Conservation (phyloP, 2,113 vertebrate genomes). For the Pygoscelis adeliae region DNA sequence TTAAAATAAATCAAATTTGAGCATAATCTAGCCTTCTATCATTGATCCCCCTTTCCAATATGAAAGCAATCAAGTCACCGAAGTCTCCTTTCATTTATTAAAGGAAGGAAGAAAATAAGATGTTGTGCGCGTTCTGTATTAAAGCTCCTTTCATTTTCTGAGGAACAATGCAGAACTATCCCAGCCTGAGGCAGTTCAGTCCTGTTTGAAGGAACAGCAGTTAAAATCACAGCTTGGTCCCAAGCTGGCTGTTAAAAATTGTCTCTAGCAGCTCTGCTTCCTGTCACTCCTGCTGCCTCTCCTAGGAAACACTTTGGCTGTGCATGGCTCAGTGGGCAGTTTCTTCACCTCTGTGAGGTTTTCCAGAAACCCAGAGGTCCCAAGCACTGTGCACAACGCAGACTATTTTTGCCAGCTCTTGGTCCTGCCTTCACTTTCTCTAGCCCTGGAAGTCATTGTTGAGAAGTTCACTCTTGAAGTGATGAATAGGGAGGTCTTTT, state of each 20-base stretch:
- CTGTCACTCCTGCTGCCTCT: background rate
- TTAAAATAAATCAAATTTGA: background rate
- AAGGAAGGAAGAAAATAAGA: constrained; percentile 53
- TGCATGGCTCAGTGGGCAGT: background rate
- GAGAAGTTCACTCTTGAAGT: background rate
- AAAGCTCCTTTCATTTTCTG: constrained; percentile 23
- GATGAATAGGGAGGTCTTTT: background rate
- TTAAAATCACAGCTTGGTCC: constrained; percentile 22
- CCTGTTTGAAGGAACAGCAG: constrained; percentile 3
- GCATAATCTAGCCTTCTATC: background rate
- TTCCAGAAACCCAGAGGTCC: constrained; percentile 13
- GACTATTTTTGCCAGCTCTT: background rate
- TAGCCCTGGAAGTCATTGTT: background rate
- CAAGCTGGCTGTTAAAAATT: constrained; percentile 14
- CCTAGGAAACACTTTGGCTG: constrained; percentile 9
- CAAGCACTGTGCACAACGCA: background rate
- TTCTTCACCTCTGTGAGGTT: background rate
- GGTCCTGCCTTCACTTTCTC: background rate
- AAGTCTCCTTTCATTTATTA: background rate
- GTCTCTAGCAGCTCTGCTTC: constrained; percentile 9
- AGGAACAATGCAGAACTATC: background rate
- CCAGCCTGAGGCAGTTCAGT: background rate
- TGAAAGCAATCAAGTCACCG: background rate
- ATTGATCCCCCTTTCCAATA: background rate
- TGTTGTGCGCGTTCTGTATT: background rate